phyloP scores from a whole-genome alignment of 2,888 invertebrate species.

The Aelia acuminata region DNA sequence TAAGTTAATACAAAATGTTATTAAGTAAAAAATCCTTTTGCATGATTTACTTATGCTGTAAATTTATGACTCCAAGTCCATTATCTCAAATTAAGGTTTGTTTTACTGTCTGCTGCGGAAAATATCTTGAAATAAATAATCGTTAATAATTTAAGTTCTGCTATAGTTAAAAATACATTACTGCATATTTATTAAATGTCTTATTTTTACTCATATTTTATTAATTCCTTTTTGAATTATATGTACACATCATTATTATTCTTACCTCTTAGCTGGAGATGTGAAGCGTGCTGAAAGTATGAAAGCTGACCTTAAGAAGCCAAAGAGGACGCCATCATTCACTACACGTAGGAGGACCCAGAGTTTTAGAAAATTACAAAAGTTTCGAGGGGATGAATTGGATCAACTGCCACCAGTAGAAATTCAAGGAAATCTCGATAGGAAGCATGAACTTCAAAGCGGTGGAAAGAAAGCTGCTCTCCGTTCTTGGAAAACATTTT shows the following conservation, averaged over 20 bases:
- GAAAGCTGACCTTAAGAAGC: constrained; percentile 84
- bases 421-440: constrained; percentile 90
- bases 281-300: constrained; percentile 91
- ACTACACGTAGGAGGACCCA: constrained; percentile 91
- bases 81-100: no score
- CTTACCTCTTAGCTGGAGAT: constrained; percentile 68
- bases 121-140: no score
- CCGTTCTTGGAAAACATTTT: constrained; percentile 95
- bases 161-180: not conserved
- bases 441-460: constrained; percentile 94
- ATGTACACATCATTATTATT: constrained; percentile 45
- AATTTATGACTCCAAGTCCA: no score
- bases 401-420: constrained; percentile 87
- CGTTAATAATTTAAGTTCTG: not conserved
- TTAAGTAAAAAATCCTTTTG: no score
- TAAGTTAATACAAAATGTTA: no score
- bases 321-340: constrained; percentile 94
- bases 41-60: no score
- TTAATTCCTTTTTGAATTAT: constrained; percentile 48
- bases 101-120: no score
- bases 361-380: constrained; percentile 84
- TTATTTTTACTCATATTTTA: no score
- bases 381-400: constrained; percentile 71
- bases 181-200: no score
- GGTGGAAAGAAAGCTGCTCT: constrained; percentile 96